These are phyloP conservation scores for Lycocorax pyrrhopterus DNA, from an alignment of 2,113 vertebrate species.

Conservation along the genomic window DNA sequence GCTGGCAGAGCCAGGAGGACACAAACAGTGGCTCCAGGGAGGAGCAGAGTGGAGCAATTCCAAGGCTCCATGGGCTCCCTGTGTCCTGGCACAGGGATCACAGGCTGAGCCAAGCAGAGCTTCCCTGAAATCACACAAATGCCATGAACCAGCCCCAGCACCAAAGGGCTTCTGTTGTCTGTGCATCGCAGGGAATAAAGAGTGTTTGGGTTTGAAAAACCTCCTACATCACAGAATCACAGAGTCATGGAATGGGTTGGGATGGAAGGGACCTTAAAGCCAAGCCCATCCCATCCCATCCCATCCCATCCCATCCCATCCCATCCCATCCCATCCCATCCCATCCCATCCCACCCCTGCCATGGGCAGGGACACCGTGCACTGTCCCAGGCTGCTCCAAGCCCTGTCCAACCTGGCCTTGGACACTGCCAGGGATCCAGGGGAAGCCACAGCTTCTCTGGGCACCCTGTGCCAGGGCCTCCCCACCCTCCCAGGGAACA, in stretches of 20 bases:
- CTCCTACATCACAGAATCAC: fast-evolving
- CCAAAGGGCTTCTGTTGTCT: no score
- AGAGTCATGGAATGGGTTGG: not conserved
- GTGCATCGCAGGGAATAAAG: not conserved
- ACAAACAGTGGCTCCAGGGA: not conserved
- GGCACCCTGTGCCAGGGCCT: not conserved
- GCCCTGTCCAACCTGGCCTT: not conserved
- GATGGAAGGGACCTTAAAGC: not conserved
- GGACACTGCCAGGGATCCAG: not conserved
- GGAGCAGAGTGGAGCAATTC: not conserved
- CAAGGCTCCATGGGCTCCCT: no score
- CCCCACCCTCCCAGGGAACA: not conserved
- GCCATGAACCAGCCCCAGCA: not conserved
- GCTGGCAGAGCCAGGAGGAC: not conserved
- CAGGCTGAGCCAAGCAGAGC: not conserved
- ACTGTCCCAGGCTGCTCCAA: not conserved
- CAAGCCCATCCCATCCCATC: fast-evolving
- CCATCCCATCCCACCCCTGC: fast-evolving
- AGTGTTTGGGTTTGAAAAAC: not conserved
- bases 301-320: fast-evolving
- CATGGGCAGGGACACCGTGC: not conserved
- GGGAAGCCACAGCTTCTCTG: not conserved
- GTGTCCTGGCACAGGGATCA: not conserved
- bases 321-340: fast-evolving
- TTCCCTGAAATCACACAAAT: not conserved